Conservation (phyloP, 2,797 vertebrate genomes). For the Gymnoscopelus braueri region DNA sequence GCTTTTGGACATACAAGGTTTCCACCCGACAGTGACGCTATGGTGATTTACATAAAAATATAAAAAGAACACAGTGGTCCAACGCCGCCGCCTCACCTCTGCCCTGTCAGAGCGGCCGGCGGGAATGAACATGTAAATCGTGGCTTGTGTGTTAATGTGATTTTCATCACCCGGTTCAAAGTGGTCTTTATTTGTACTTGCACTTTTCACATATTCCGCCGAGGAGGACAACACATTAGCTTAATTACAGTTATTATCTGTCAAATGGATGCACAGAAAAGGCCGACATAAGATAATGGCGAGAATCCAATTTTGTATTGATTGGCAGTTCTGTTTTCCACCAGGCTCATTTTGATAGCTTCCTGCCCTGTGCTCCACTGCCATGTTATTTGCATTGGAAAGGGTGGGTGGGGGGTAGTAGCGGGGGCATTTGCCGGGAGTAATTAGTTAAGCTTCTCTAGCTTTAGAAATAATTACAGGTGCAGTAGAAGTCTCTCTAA, state of each 20-base stretch:
- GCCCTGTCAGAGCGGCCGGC: conserved; percentile 52
- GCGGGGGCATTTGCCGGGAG: conserved; percentile 55
- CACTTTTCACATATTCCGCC: conserved; percentile 43
- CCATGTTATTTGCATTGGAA: conserved; percentile 65
- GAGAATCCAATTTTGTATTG: conserved; percentile 78
- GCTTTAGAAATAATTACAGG: conserved; percentile 77
- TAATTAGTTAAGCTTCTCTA: conserved; percentile 77
- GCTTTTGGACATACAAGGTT: too few relatives aligned
- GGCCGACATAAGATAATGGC: conserved; percentile 73
- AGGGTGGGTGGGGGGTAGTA: conserved; percentile 8
- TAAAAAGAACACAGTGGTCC: too few relatives aligned
- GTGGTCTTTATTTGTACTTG: conserved; percentile 45
- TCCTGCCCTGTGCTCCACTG: conserved; percentile 59
- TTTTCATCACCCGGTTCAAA: too few relatives aligned
- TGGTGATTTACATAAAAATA: too few relatives aligned
- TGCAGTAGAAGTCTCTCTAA: conserved; percentile 58
- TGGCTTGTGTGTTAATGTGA: too few relatives aligned
- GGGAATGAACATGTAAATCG: not conserved
- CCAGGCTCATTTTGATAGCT: conserved; percentile 51
- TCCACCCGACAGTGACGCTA: too few relatives aligned
- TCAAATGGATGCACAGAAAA: conserved; percentile 74
- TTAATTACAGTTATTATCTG: conserved; percentile 77
- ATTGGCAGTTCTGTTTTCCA: conserved; percentile 69
- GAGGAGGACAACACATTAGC: conserved; percentile 67
- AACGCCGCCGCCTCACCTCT: conserved; percentile 13